Base-by-base conservation (phyloP, 2,113 vertebrate species). In the Microcebus lehilahytsara region DNA sequence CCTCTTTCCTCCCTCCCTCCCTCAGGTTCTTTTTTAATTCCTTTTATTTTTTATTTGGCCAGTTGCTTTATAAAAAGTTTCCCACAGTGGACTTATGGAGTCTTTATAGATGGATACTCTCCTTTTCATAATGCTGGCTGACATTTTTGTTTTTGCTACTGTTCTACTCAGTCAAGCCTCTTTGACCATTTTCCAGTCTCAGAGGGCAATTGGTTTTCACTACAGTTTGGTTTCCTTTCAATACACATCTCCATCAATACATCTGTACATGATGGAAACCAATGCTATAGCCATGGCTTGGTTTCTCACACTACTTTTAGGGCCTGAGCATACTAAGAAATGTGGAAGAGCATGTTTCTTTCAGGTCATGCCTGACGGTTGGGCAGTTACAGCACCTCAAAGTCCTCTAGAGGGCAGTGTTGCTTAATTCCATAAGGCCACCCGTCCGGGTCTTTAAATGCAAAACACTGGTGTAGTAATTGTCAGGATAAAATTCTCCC, bases 401-500 rank as follows among this genome's bases (percentile, higher is more conserved):
- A 5, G 16, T 92, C 88, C 97, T 81, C 85, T 75, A 97, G 94
- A 96, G 93, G 95, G 97, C 81, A 42, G 88, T 69, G 34, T 85
- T 95, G 85, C 66, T 91, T 93, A 85, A 93, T 66, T 85, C 46
- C 77, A 58, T 46, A 89, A 37, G 46, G 23, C 58, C 56, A 17
- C 9, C 46, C 10, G 8, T 83, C 6, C 6, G 0, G 9, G 17
- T 64, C 37, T 88, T 83, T 62, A 6, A 53, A 62, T 17, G n/a
- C 27, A 62, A 86, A 96, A 37, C 42, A 30, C 5, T 30, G 25
- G 5, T 27, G 0, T 1, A 46, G 6, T 6, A 77, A 53, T 51
- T 72, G 56, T 51, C 66, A 49, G 37, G 30, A 34, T 66, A 11
- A 71, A 46, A 69, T 34, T 80, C 46, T 83, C 13, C 20, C n/a